Conservation (phyloP, 2,113 vertebrate genomes). For the Chloroceryle aenea region DNA sequence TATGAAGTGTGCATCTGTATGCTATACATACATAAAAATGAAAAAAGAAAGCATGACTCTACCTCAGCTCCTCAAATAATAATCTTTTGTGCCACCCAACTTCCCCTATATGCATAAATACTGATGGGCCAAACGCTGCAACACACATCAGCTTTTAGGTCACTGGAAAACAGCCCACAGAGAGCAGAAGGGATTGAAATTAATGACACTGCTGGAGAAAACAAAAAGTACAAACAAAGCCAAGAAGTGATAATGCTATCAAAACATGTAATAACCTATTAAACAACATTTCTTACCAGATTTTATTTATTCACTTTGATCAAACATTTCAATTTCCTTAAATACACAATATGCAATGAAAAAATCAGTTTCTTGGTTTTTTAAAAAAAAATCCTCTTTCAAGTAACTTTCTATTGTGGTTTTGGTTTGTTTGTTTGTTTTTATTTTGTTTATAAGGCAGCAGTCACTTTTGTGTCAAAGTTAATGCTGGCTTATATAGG, state of each 20-base stretch:
- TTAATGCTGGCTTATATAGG: neutral
- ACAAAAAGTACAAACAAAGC: slow-evolving; percentile 15
- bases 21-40: neutral
- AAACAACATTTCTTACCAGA: neutral
- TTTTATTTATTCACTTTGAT: neutral
- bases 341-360: neutral
- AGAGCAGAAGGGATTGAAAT: slow-evolving; percentile 58
- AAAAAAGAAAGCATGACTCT: neutral
- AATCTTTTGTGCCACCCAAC: neutral
- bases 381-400: neutral
- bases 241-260: neutral
- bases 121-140: neutral
- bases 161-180: slow-evolving; percentile 51
- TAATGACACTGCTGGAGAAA: neutral
- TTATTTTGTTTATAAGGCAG: neutral
- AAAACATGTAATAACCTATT: neutral
- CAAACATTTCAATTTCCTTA: neutral
- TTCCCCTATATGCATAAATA: neutral
- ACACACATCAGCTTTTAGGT: slow-evolving; percentile 44
- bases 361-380: neutral
- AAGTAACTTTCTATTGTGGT: neutral
- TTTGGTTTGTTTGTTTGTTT: neutral
- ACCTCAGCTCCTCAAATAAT: neutral
- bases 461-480: neutral
- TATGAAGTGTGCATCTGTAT: neutral